A percentile compares a stretch with the other conserved stretches of the same genome.
Conservation (phyloP, 2,797 vertebrate species). For the Amblyopsis hoosieri region DNA sequence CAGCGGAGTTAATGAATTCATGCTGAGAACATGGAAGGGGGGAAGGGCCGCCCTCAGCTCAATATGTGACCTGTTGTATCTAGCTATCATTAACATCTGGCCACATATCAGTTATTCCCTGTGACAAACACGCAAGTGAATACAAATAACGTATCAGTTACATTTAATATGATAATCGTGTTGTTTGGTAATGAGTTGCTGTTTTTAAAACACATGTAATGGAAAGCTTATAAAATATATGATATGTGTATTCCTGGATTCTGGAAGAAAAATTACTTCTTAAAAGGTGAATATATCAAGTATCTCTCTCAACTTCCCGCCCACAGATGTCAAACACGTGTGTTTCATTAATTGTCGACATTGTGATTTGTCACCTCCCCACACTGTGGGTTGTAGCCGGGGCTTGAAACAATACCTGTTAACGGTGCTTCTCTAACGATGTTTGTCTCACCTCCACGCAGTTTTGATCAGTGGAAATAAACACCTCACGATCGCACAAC, state of each 20-base stretch:
- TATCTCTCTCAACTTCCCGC: constrained; percentile 39
- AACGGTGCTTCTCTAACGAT: constrained; percentile 69
- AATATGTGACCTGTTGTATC: constrained; percentile 69
- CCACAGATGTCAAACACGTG: constrained; percentile 61
- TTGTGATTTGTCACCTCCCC: constrained; percentile 68
- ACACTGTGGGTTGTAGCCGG: constrained; percentile 55
- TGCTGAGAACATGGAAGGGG: constrained; percentile 27
- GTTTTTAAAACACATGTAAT: not conserved
- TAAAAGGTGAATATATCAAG: constrained; percentile 43
- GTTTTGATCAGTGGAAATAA: constrained; percentile 72
- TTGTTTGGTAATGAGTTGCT: constrained; percentile 21
- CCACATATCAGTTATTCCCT: constrained; percentile 61
- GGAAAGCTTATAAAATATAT: too few species aligned
- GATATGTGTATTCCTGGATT: not conserved
- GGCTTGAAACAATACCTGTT: constrained; percentile 64
- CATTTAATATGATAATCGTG: constrained; percentile 9
- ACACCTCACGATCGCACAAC: constrained; percentile 68
- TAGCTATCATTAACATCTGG: constrained; percentile 60
- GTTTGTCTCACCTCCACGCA: constrained; percentile 69
- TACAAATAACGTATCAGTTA: constrained; percentile 37
- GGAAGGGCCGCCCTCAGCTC: constrained; percentile 32
- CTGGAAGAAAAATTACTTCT: constrained; percentile 52
- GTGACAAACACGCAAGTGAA: constrained; percentile 19
- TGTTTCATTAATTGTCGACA: constrained; percentile 68
- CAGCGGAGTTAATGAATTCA: constrained; percentile 61